phyloP scores from a whole-genome alignment of 2,113 vertebrate species.

The Mirounga angustirostris region DNA sequence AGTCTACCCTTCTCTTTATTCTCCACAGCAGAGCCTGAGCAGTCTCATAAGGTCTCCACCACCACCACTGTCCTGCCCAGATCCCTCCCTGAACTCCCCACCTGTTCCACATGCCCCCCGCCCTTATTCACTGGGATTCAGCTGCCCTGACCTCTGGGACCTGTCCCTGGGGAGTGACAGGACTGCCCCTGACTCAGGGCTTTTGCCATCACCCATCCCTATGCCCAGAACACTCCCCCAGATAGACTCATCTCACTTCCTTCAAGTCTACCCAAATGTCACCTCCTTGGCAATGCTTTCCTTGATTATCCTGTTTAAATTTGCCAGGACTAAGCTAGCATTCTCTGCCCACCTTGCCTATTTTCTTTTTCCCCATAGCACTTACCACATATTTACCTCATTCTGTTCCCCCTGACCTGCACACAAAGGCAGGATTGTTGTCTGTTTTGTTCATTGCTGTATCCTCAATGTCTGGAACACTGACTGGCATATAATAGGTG shows the following conservation, averaged over 20 bases:
- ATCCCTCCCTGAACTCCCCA: neutral
- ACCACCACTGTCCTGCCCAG: neutral
- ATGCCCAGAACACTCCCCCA: neutral
- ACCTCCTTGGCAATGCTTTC: neutral
- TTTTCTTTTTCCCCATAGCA: neutral
- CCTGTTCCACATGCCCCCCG: rapidly evolving
- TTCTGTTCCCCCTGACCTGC: neutral
- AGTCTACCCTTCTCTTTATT: neutral
- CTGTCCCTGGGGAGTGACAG: too few relatives aligned
- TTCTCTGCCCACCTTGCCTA: neutral
- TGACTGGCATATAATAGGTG: neutral
- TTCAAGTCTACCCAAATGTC: neutral
- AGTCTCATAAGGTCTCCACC: rapidly evolving
- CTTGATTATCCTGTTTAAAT: neutral
- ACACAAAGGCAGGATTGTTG: neutral
- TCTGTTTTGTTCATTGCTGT: neutral
- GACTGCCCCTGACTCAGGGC: neutral
- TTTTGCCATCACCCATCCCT: neutral
- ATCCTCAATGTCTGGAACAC: neutral
- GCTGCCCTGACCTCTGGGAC: neutral
- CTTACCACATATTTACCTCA: neutral
- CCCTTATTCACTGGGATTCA: neutral
- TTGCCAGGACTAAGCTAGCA: neutral
- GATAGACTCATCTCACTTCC: neutral
- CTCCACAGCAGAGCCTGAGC: neutral